These are phyloP conservation scores for Threskiornis aethiopicus DNA, from an alignment of 2,797 vertebrate genomes.

Conservation along the genomic window DNA sequence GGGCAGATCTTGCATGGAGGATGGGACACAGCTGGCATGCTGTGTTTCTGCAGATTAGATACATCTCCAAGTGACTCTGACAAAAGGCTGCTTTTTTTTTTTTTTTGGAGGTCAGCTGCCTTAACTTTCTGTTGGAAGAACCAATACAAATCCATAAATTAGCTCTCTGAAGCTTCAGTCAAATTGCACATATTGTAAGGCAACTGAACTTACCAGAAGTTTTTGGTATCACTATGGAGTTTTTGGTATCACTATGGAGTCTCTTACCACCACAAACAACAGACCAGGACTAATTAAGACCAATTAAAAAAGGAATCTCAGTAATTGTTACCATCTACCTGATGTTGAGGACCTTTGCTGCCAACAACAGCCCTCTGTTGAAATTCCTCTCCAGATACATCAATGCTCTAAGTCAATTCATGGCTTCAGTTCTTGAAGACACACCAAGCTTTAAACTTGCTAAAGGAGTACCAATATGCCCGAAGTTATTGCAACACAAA, in stretches of 20 bases:
- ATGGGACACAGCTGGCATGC: background rate
- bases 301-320: background rate
- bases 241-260: background rate
- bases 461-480: background rate
- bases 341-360: background rate
- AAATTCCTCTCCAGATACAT: background rate
- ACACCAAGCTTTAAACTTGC: background rate
- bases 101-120: background rate
- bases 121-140: background rate
- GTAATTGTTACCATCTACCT: background rate
- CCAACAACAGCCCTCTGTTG: background rate
- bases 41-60: background rate
- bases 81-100: background rate
- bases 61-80: background rate
- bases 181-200: background rate
- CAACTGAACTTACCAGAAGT: background rate
- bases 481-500: background rate
- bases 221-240: background rate
- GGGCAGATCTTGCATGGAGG: background rate
- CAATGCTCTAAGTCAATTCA: background rate
- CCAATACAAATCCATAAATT: background rate
- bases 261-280: background rate
- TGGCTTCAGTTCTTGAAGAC: background rate
- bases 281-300: background rate
- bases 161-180: background rate